Evolutionary conservation across 1,140 invertebrate species (phyloP), one percentile per base, ranked within the genome.

Genomic region (Conus betulinus): DNA sequence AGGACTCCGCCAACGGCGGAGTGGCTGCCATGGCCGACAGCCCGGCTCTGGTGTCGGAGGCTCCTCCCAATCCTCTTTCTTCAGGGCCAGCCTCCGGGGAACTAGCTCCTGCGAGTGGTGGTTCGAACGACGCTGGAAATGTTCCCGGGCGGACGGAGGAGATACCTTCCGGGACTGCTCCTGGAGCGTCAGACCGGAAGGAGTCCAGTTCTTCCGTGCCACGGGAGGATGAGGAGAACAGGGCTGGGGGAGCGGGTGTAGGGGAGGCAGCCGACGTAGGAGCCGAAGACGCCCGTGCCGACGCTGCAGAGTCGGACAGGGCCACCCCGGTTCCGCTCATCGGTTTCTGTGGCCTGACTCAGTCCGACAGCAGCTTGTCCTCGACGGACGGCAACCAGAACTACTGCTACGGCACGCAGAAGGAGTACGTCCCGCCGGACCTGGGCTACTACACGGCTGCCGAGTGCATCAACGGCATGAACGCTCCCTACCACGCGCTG

Each of bases 391-490:
- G 85, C 13, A 67, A 67, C 51, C 13, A 39, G 71, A 67, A 67
- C 71, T 78, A 79, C 53, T 53, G 53, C 85, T 87, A 87, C 85
- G 85, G 85, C 63, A 87, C 67, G 17, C 85, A 87, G 85, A 78
- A 11, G 15, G 85, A 87, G 85, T 87, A 87, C 71, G 7, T 74
- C 3, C 84, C 84, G n/a, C 85, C 85, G 20, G 51, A 87, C 10
- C 53, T 74, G 85, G 74, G 85, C 74, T 78, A 57, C 52, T 52
- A 52, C 23, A 20, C 74, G n/a, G 74, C 39, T 5, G 74, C 51
- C 39, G 85, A 87, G 85, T 76, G 74, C 85, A 52, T 87, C 85
- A 87, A 87, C 74, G 85, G 85, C 1, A 25, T 87, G n/a, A 87
- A 87, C 71, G 76, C 85, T 17, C 85, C 85, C 23, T 87, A 84